These are phyloP conservation scores for Xiphias gladius DNA, from an alignment of 2,113 vertebrate genomes.

Conservation along the genomic window DNA sequence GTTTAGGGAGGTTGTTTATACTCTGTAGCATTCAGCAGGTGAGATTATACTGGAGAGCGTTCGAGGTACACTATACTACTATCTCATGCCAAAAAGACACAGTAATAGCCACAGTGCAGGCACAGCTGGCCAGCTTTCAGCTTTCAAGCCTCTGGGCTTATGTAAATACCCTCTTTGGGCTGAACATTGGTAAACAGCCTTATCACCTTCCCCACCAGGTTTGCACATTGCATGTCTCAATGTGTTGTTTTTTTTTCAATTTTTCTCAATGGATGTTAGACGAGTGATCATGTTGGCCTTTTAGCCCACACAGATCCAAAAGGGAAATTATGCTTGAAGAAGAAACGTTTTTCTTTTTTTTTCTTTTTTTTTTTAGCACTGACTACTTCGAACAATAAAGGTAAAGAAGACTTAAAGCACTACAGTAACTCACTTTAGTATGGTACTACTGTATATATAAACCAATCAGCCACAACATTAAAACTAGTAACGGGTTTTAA, in stretches of 20 bases:
- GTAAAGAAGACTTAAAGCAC: neutral
- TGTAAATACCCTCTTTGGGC: conserved; percentile 72
- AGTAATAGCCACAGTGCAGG: conserved; percentile 61
- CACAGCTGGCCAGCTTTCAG: conserved; percentile 63
- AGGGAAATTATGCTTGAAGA: conserved; percentile 28
- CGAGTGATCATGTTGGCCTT: conserved; percentile 40
- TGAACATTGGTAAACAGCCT: conserved; percentile 73
- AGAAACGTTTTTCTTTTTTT: conserved; percentile 2
- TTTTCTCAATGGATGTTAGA: conserved; percentile 48
- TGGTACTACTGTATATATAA: too few relatives aligned
- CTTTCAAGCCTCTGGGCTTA: conserved; percentile 70
- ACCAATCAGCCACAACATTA: too few relatives aligned
- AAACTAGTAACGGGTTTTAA: too few relatives aligned
- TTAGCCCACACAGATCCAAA: conserved; percentile 25
- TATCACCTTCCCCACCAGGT: conserved; percentile 72
- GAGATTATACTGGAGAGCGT: conserved; percentile 64
- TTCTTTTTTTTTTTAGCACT: neutral
- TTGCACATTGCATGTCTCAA: conserved; percentile 45
- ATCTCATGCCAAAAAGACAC: conserved; percentile 61
- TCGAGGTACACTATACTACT: conserved; percentile 47
- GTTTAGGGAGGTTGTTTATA: conserved; percentile 63
- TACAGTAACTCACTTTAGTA: neutral
- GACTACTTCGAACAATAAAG: conserved; percentile 1
- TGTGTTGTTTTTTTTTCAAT: conserved; percentile 17
- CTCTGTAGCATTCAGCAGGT: conserved; percentile 63